These are phyloP conservation scores for Eulithis testata DNA, from an alignment of 2,888 invertebrate genomes.

Conservation along the genomic window DNA sequence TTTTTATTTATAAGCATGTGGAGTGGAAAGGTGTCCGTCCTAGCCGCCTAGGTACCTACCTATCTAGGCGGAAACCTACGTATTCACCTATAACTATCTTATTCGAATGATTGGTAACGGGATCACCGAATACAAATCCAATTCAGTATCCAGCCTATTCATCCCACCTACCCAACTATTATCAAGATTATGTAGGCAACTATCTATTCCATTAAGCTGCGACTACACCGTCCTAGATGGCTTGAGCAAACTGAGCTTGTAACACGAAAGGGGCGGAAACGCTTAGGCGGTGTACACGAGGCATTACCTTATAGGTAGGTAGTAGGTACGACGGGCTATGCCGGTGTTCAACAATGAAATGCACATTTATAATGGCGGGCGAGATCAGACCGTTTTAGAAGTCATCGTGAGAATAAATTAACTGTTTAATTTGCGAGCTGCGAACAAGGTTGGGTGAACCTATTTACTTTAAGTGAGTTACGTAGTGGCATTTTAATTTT, in stretches of 20 bases:
- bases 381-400: conserved; percentile 16
- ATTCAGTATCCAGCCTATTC: conserved; percentile 10
- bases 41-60: too few relatives aligned
- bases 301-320: conserved; percentile 39
- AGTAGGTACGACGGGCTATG: conserved; percentile 22
- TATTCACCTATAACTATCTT: not conserved
- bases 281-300: conserved; percentile 49
- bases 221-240: conserved; percentile 43
- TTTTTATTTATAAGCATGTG: too few relatives aligned
- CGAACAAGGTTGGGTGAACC: not conserved
- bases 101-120: conserved; percentile 1
- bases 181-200: conserved; percentile 11
- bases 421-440: conserved; percentile 1
- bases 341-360: conserved; percentile 40
- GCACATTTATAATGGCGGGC: conserved; percentile 35
- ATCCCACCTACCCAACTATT: conserved; percentile 5
- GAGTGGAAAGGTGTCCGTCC: too few relatives aligned
- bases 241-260: conserved; percentile 48
- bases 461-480: too few relatives aligned
- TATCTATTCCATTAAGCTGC: conserved; percentile 43
- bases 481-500: too few relatives aligned
- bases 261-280: conserved; percentile 67
- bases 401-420: conserved; percentile 17
- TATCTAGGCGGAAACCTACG: too few relatives aligned
- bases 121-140: not conserved